Conservation (phyloP, 1,140 invertebrate species). For the Gyrodactylus bullatarudis region DNA sequence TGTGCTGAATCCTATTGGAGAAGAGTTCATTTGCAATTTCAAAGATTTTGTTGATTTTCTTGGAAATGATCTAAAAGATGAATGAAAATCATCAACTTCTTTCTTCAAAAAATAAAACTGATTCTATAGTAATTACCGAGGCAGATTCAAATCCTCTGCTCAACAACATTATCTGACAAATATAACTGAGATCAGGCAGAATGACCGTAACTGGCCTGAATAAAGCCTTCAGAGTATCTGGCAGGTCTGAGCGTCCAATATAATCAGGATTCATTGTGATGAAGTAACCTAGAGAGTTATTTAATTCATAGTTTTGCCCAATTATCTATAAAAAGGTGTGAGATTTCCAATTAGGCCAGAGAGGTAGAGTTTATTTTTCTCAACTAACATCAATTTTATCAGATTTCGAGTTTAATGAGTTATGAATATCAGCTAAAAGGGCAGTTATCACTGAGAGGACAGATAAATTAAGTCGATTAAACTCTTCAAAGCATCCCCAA, state of each 20-base stretch:
- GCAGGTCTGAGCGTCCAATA: slow-evolving; percentile 48
- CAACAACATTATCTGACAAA: slow-evolving; percentile 56
- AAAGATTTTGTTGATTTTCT: slow-evolving; percentile 63
- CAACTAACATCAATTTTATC: slow-evolving; percentile 34
- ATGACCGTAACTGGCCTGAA: slow-evolving; percentile 60
- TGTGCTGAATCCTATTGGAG: slow-evolving; percentile 61
- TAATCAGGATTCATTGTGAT: slow-evolving; percentile 75
- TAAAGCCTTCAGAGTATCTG: slow-evolving; percentile 53
- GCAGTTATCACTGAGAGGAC: slow-evolving; percentile 60
- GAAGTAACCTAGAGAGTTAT: slow-evolving; percentile 44
- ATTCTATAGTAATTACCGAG: slow-evolving; percentile 15
- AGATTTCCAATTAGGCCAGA: no score
- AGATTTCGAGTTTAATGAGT: slow-evolving; percentile 35
- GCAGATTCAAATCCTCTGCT: slow-evolving; percentile 44
- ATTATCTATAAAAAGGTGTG: background rate
- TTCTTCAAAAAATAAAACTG: no score
- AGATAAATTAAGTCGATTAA: slow-evolving; percentile 54
- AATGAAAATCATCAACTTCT: background rate
- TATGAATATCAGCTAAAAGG: slow-evolving; percentile 49
- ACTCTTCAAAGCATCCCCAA: slow-evolving; percentile 43
- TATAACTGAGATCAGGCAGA: slow-evolving; percentile 49
- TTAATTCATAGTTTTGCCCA: background rate
- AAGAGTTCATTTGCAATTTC: slow-evolving; percentile 44
- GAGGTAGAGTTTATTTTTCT: slow-evolving; percentile 20
- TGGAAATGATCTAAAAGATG: slow-evolving; percentile 26